A percentile compares a stretch with the other conserved stretches of the same genome.
Conservation (phyloP, 1,140 invertebrate genomes). For the Mercenaria mercenaria region DNA sequence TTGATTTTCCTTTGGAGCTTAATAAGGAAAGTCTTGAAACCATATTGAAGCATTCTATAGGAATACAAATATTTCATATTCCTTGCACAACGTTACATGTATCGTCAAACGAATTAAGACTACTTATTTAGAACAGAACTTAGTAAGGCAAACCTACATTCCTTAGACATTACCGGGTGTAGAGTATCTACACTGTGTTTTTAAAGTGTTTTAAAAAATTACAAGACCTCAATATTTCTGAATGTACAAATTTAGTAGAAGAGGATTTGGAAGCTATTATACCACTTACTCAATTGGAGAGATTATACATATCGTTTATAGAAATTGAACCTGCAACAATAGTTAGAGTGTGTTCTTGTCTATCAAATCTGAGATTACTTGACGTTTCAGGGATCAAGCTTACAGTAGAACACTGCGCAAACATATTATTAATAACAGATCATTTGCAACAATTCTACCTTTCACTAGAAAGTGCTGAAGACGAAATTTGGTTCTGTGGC, state of each 20-base stretch:
- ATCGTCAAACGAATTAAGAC: neutral
- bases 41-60: no score
- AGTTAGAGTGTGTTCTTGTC: neutral
- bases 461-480: neutral
- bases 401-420: neutral
- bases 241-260: no score
- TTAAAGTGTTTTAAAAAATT: neutral
- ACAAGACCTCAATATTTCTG: neutral
- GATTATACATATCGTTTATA: neutral
- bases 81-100: neutral
- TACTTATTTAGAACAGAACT: neutral
- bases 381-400: neutral
- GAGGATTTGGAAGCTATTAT: neutral
- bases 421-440: neutral
- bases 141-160: neutral
- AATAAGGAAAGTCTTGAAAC: no score
- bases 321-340: neutral
- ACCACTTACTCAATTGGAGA: neutral
- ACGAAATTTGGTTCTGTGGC: neutral
- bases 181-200: neutral
- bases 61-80: no score
- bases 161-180: neutral
- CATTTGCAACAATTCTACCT: neutral
- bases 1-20: no score
- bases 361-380: neutral